phyloP scores from a whole-genome alignment of 2,797 vertebrate genomes.

The Siniperca obscura region DNA sequence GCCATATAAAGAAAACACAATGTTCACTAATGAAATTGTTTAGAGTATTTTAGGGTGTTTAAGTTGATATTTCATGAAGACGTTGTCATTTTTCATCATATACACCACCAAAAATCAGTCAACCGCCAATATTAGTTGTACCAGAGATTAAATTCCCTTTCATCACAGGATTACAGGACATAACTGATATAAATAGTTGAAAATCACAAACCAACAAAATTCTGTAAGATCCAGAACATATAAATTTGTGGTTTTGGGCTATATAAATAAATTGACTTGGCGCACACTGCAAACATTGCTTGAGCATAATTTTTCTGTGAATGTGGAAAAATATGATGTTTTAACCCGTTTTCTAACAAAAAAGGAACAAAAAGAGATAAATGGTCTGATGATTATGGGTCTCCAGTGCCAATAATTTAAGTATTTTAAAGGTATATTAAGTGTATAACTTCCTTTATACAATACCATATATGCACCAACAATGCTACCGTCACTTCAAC shows the following conservation, averaged over 20 bases:
- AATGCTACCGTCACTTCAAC: conserved; percentile 48
- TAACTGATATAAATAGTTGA: not conserved
- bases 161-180: not conserved
- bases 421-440: not conserved
- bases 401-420: not conserved
- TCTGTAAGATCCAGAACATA: not conserved
- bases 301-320: not conserved
- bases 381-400: not conserved
- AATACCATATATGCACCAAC: conserved; percentile 34
- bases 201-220: not conserved
- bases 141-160: not conserved
- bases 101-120: not conserved
- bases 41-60: not conserved
- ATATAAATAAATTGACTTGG: not conserved
- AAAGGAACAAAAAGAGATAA: not conserved
- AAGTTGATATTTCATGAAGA: not conserved
- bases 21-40: not conserved
- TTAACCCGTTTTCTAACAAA: not conserved
- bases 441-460: conserved; percentile 14
- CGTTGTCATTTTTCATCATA: not conserved
- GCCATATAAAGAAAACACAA: not conserved
- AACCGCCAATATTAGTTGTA: not conserved
- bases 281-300: not conserved
- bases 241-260: not conserved
- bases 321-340: not conserved